Percentiles rank a stretch among this genome's conserved stretches.
phyloP scores from a whole-genome alignment of 2,888 invertebrate species.

The Drosophila barbarae region DNA sequence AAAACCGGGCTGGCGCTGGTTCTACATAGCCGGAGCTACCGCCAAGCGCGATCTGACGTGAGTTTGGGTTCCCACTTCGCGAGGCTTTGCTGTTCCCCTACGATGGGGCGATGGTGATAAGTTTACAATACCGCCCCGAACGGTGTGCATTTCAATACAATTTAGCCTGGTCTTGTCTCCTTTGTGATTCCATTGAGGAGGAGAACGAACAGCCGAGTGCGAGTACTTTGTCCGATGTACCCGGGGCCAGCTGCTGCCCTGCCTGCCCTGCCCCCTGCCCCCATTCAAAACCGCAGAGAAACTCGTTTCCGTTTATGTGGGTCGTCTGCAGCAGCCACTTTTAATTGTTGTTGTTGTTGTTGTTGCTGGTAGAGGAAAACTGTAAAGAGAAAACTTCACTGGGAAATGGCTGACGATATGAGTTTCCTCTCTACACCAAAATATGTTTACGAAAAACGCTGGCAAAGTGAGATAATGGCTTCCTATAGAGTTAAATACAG shows the following conservation, averaged over 20 bases:
- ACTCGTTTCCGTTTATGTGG: constrained; percentile 61
- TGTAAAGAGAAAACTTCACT: constrained; percentile 44
- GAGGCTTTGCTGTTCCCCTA: constrained; percentile 16
- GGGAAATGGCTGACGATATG: constrained; percentile 12
- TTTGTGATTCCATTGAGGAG: constrained; percentile 58
- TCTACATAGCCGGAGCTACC: constrained; percentile 87
- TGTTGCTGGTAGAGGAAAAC: constrained; percentile 23
- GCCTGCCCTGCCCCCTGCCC: not conserved
- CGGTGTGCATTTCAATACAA: constrained; percentile 71
- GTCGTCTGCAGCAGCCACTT: constrained; percentile 52
- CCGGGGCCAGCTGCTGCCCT: constrained; percentile 33
- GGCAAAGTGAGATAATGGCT: not conserved
- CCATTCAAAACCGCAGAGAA: constrained; percentile 37
- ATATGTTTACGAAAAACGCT: not conserved
- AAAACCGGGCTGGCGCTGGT: constrained; percentile 87
- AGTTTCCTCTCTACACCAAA: constrained; percentile 7
- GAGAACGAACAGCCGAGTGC: constrained; percentile 36
- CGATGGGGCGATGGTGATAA: constrained; percentile 40
- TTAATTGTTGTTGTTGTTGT: constrained; percentile 5
- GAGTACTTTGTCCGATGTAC: constrained; percentile 58
- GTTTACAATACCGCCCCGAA: constrained; percentile 66
- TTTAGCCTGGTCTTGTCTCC: constrained; percentile 49
- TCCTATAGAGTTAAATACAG: not conserved
- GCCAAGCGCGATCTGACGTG: constrained; percentile 85
- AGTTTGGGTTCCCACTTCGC: constrained; percentile 50